Evolutionary conservation across 2,888 invertebrate species (phyloP), one percentile per base, ranked within the genome.

Genomic region (Trimorus sp.): DNA sequence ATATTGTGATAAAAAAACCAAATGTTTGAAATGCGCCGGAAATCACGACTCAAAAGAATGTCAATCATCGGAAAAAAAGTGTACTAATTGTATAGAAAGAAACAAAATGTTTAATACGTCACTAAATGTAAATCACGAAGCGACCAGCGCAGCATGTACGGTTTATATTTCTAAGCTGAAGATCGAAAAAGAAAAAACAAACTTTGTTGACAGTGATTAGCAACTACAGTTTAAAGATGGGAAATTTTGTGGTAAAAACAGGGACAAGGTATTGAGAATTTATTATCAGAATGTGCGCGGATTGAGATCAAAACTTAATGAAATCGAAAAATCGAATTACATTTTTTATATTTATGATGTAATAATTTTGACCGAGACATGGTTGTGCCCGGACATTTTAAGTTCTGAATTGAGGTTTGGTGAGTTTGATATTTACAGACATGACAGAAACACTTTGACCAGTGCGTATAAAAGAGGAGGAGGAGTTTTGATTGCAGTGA

Each of bases 211-310:
- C 14, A 51, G 12, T 51, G 14, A 51, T 4, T 16, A 51, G 51
- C 15, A 51, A 48, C 9, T 4, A 48, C 48, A 48, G 48, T 4
- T 7, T 8, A 12, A 9, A 12, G 9, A 48, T 9, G 7, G 4
- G 48, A 48, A 48, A 48, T 48, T n/a, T 38, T 38, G 38, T 38
- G 8, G 8, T 7, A 7, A 38, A 38, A 38, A 38, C 38, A 38
- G n/a, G n/a, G n/a, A n/a, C n/a, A 38, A 38, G 8, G 6, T 8
- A 8, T 14, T 54, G 36, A 54, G 36, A 54, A 8, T 36, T 54
- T 54, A 54, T 54, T 54, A 54, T 54, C 54, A 54, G 12, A 59
- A 59, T 40, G 59, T 59, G 4, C 59, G 59, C 5, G 42, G 59
- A 1, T 11, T 59, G 3, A 59, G 16, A 12, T 16, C 59, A 8